phyloP scores from a whole-genome alignment of 2,888 invertebrate species.

The Amphiduros pacificus region DNA sequence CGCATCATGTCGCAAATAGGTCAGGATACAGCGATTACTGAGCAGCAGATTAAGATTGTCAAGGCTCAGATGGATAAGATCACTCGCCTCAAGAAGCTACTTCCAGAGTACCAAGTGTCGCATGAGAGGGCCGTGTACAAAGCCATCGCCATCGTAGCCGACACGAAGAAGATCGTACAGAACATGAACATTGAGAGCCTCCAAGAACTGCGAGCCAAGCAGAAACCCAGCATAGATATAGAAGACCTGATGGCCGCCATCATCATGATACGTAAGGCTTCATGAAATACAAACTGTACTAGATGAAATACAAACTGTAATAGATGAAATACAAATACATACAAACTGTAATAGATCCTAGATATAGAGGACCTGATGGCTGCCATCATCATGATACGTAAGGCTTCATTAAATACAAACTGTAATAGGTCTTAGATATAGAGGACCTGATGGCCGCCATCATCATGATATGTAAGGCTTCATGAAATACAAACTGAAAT shows the following conservation, averaged over 20 bases:
- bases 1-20: slow-evolving; percentile 58
- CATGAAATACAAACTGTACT: no score
- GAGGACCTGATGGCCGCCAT: no score
- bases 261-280: slow-evolving; percentile 50
- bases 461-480: slow-evolving; percentile 50
- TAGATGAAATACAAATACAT: no score
- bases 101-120: slow-evolving; percentile 59
- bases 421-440: no score
- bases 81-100: slow-evolving; percentile 52
- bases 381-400: slow-evolving; percentile 56
- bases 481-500: slow-evolving; percentile 58
- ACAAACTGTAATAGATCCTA: slow-evolving; percentile 54
- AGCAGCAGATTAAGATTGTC: slow-evolving; percentile 57
- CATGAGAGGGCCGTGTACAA: slow-evolving; percentile 59
- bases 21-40: slow-evolving; percentile 59
- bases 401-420: no score
- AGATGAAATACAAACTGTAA: no score
- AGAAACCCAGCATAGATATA: slow-evolving; percentile 55
- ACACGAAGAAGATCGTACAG: slow-evolving; percentile 59
- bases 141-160: slow-evolving; percentile 58
- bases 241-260: slow-evolving; percentile 58
- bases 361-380: slow-evolving; percentile 58
- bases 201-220: slow-evolving; percentile 53
- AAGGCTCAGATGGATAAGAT: slow-evolving; percentile 56
- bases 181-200: slow-evolving; percentile 54